Evolutionary conservation across 1,140 invertebrate species (phyloP), one percentile per base, ranked within the genome.

Genomic region (Nylanderia fulva): DNA sequence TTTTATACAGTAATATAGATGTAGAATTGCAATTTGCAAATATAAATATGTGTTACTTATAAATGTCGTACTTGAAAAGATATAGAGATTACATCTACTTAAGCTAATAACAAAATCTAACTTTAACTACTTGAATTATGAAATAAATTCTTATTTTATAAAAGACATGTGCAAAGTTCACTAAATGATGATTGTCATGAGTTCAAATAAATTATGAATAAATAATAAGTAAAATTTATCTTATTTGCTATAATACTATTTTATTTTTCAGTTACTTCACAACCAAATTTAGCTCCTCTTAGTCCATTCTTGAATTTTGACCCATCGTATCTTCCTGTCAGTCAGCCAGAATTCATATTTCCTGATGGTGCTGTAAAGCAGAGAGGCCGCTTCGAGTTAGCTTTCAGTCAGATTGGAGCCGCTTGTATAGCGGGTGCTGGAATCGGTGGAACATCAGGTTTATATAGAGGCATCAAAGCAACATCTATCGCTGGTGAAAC

Each of bases 231-330:
- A 54, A n/a, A 39, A 9, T 18, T 18, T 11, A 21, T 66, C 3
- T 82, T 54, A 72, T 61, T 33, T 13, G 71, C 18, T 5, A 61
- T n/a, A 45, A 45, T 29, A 58, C 8, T 39, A 74, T 80, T 85
- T 76, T 84, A 76, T 72, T 87, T 93, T 89, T 13, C 75, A 95
- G 94, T 93, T 42, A 90, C 90, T 1, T 91, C 90, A 27, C 91
- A 93, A 86, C 92, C 92, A 85, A 93, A 91, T 69, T 91, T 93
- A 85, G 91, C 95, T 33, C 95, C 96, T 18, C 94, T 98, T 27
- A 99, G 98, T 85, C 98, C 98, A 4, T 99, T 99, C 93, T 95
- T 99, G 87, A 99, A 98, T 94, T 98, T 98, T 94, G 98, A 99
- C 94, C 98, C 98, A 39, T 95, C 97, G 42, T 98, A 98, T 93